Evolutionary conservation across 2,888 invertebrate genomes (phyloP).

Genomic region (Vandiemenella viatica): DNA sequence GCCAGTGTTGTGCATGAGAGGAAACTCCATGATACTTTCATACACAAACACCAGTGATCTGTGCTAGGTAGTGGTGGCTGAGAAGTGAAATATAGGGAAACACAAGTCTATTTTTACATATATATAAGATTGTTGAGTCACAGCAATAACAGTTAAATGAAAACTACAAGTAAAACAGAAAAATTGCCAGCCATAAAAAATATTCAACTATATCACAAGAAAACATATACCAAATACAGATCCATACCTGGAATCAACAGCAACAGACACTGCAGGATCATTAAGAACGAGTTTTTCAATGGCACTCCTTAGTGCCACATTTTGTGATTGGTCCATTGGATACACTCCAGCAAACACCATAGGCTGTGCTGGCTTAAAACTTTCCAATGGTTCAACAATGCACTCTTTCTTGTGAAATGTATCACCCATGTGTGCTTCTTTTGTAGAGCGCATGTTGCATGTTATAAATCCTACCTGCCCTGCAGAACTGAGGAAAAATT

Average conservation of each 20-base stretch:
- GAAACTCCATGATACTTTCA: too few relatives aligned
- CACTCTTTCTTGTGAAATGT: slow-evolving; percentile 44
- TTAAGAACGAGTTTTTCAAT: slow-evolving; percentile 86
- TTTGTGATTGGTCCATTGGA: slow-evolving; percentile 80
- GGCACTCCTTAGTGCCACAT: slow-evolving; percentile 54
- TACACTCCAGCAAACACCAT: slow-evolving; percentile 84
- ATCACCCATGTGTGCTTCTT: slow-evolving; percentile 63
- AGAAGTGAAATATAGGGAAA: too few relatives aligned
- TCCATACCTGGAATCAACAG: slow-evolving; percentile 62
- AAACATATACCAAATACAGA: too few relatives aligned
- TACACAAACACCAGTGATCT: too few relatives aligned
- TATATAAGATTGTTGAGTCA: too few relatives aligned
- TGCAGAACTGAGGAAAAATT: slow-evolving; percentile 49
- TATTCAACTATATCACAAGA: too few relatives aligned
- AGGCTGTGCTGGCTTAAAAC: slow-evolving; percentile 50
- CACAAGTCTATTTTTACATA: too few relatives aligned
- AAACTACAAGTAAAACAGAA: too few relatives aligned
- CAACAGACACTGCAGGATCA: slow-evolving; percentile 80
- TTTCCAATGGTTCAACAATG: slow-evolving; percentile 41
- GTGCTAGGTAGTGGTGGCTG: too few relatives aligned
- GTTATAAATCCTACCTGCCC: slow-evolving; percentile 89
- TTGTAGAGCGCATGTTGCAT: slow-evolving; percentile 59
- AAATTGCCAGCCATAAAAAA: too few relatives aligned
- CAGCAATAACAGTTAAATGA: too few relatives aligned
- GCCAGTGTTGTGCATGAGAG: too few relatives aligned